Base-by-base conservation (phyloP, 2,888 invertebrate species). In the Clitarchus hookeri region DNA sequence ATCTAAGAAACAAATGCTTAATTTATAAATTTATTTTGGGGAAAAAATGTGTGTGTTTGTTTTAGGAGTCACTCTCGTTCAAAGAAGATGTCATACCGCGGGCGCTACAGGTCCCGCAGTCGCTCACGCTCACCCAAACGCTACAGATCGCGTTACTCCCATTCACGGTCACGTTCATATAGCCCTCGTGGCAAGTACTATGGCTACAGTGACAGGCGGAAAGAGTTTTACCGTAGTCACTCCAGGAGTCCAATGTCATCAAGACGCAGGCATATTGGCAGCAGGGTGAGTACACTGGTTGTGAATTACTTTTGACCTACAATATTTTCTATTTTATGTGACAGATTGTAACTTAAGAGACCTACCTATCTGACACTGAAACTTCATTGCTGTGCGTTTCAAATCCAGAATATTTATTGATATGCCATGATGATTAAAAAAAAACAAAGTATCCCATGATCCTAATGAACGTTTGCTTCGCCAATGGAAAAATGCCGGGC, bases 231-330 rank as follows among this genome's bases (percentile, higher is more conserved):
- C 90, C 93, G 94, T 83, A 93, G 94, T 86, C 94, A 94, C 91
- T 95, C 96, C 87, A 94, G 95, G 90, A 96, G 96, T 90, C 97
- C 97, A 44, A 96, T 96, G 96, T 96, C 97, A 65, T 95, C 95
- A 88, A 94, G 97, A 87, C 93, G 96, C 89, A 93, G 97, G 83
- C 97, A 97, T 91, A 92, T 94, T 88, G 96, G 96, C 88, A 96
- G 95, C 90, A 93, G 97, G 91, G 94, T 94, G 92, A 93, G 92
- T 88, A n/a, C 23, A 65, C 8, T 16, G 65, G 19, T n/a, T 23
- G 23, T 65, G 65, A 65, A 65, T n/a, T 54, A 4, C 36, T 36
- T 36, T 36, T 36, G 4, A 36, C 36, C 36, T 36, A 36, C 36
- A 36, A 36, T 36, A 36, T 36, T 36, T 36, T 36, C 36, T 36